phyloP scores from a whole-genome alignment of 2,113 vertebrate genomes.

The Ceyx melanurus region DNA sequence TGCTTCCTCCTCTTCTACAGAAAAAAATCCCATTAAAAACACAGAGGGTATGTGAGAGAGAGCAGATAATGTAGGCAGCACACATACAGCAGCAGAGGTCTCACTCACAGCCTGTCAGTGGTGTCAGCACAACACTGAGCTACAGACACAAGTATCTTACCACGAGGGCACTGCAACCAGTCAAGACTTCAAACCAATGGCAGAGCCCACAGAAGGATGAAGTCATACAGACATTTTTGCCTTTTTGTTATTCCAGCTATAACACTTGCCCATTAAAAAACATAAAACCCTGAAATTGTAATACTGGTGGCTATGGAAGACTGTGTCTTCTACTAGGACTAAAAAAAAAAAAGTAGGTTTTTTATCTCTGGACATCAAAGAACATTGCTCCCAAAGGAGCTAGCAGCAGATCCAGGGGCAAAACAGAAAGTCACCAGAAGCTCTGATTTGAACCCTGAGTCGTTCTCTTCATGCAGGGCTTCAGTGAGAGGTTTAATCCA shows the following conservation, averaged over 20 bases:
- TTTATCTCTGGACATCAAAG: neutral
- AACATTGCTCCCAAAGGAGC: neutral
- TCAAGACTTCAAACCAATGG: neutral
- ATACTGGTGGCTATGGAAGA: neutral
- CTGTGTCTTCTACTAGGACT: neutral
- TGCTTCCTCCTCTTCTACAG: neutral
- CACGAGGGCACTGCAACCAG: neutral
- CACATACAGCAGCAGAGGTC: neutral
- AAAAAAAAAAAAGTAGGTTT: neutral
- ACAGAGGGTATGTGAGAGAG: neutral
- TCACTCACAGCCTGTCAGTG: neutral
- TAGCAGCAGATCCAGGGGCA: neutral
- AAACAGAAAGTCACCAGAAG: neutral
- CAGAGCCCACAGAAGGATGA: neutral
- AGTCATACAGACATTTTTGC: neutral
- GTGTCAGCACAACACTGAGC: neutral
- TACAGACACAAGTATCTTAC: neutral
- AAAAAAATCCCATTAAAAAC: neutral
- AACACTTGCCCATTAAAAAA: neutral
- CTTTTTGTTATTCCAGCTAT: neutral
- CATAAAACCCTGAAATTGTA: neutral
- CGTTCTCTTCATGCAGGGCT: neutral
- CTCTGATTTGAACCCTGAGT: neutral
- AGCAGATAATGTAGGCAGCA: neutral
- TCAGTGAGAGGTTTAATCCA: slow-evolving; percentile 18